Percentiles rank a stretch among this genome's conserved stretches.
Evolutionary conservation across 2,113 vertebrate species (phyloP).

Genomic region (Leucoraja erinaceus): DNA sequence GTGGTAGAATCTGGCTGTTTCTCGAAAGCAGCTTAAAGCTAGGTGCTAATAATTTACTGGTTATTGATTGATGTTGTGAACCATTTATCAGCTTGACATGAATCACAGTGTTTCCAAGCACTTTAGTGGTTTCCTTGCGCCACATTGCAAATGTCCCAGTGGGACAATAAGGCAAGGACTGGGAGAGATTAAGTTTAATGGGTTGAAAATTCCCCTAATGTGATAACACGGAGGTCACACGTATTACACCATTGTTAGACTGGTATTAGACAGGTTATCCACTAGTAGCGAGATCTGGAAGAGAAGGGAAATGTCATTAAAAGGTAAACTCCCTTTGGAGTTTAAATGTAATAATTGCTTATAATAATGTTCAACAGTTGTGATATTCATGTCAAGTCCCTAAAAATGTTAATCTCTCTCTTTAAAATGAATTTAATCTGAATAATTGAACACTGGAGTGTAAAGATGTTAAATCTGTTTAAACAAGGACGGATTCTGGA

Average conservation of each 20-base stretch:
- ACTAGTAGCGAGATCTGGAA: background rate
- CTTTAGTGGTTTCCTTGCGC: background rate
- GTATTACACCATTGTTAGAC: background rate
- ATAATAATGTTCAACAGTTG: background rate
- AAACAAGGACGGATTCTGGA: background rate
- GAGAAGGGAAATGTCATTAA: background rate
- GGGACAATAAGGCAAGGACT: slow-evolving; percentile 24
- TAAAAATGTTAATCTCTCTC: background rate
- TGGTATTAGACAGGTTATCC: background rate
- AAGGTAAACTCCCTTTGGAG: background rate
- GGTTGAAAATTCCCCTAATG: slow-evolving; percentile 4
- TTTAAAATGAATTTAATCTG: background rate
- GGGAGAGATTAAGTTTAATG: slow-evolving; percentile 8
- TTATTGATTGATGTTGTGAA: slow-evolving; percentile 18
- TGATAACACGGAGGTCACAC: slow-evolving; percentile 18
- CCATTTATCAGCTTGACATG: slow-evolving; percentile 33
- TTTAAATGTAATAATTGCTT: background rate
- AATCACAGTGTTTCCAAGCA: slow-evolving; percentile 4
- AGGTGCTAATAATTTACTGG: slow-evolving; percentile 12
- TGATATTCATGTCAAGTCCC: background rate
- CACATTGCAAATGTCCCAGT: slow-evolving; percentile 8
- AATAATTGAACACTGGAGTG: background rate
- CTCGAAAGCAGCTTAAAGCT: background rate
- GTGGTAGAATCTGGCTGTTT: slow-evolving; percentile 7
- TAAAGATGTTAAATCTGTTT: background rate